Evolutionary conservation across 64 coral and sea anemone species (phyloP).

Genomic region (Orbicella faveolata): DNA sequence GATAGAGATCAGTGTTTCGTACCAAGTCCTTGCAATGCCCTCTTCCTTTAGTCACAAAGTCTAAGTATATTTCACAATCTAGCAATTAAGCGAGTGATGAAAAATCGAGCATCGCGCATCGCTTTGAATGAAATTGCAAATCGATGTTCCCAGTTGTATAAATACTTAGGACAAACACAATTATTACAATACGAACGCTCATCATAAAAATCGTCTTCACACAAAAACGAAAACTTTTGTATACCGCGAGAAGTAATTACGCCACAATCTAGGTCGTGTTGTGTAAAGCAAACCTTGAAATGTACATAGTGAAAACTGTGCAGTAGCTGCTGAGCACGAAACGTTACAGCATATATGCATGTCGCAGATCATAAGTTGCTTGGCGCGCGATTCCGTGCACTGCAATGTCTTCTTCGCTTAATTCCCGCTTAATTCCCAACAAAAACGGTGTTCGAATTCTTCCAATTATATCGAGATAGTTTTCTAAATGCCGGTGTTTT

Average conservation of each 20-base stretch:
- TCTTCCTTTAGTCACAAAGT: not conserved
- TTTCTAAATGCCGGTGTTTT: not conserved
- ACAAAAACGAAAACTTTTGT: not conserved
- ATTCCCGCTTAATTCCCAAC: not conserved
- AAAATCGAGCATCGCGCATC: not conserved
- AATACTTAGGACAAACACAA: not conserved
- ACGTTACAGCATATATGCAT: not conserved
- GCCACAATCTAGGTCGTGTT: not conserved
- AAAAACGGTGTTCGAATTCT: not conserved
- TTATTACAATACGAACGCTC: not conserved
- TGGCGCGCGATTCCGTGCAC: not conserved
- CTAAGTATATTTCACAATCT: not conserved
- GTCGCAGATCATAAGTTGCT: not conserved
- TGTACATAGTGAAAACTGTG: not conserved
- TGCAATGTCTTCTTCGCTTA: not conserved
- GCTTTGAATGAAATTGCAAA: slow-evolving; percentile 24
- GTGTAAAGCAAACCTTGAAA: not conserved
- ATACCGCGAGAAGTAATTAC: not conserved
- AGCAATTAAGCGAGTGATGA: not conserved
- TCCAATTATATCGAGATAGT: slow-evolving; percentile 22
- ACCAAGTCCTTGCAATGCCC: not conserved
- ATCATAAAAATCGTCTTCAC: slow-evolving; percentile 2
- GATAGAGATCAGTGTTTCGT: not conserved
- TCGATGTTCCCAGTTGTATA: not conserved
- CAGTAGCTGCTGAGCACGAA: not conserved